These are phyloP conservation scores for Micromesistius poutassou DNA, from an alignment of 2,797 vertebrate genomes.

Conservation along the genomic window DNA sequence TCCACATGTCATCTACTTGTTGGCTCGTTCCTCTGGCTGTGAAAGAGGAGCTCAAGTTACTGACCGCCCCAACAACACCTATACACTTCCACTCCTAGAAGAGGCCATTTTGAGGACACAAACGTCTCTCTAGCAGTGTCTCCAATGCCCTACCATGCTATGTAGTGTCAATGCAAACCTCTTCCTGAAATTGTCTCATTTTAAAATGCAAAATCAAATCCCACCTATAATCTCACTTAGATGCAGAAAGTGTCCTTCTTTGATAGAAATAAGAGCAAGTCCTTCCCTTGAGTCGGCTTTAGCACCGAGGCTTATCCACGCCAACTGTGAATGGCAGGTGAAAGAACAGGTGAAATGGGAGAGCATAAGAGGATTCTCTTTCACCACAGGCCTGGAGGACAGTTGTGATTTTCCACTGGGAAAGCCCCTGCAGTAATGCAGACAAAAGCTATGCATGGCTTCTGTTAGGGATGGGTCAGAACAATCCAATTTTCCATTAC, in stretches of 20 bases:
- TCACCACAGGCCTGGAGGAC: constrained; percentile 6
- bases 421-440: constrained; percentile 12
- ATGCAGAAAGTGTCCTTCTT: not conserved
- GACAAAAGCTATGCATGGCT: not conserved
- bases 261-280: not conserved
- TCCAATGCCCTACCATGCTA: not conserved
- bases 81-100: constrained; percentile 57
- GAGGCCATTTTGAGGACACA: constrained; percentile 68
- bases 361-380: constrained; percentile 9
- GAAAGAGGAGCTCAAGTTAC: constrained; percentile 74
- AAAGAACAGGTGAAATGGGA: constrained; percentile 15
- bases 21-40: constrained; percentile 57
- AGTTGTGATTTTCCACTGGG: constrained; percentile 7
- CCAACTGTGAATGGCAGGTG: not conserved
- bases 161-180: not conserved
- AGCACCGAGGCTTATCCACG: not conserved
- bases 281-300: not conserved
- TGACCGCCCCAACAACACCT: constrained; percentile 60
- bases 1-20: constrained; percentile 29
- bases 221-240: not conserved
- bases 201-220: not conserved
- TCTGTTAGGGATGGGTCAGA: constrained; percentile 33
- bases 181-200: not conserved
- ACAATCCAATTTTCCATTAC: no score
- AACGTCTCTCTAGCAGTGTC: not conserved